Evolutionary conservation across 2,888 invertebrate species (phyloP).

Genomic region (Chymomyza amoena): DNA sequence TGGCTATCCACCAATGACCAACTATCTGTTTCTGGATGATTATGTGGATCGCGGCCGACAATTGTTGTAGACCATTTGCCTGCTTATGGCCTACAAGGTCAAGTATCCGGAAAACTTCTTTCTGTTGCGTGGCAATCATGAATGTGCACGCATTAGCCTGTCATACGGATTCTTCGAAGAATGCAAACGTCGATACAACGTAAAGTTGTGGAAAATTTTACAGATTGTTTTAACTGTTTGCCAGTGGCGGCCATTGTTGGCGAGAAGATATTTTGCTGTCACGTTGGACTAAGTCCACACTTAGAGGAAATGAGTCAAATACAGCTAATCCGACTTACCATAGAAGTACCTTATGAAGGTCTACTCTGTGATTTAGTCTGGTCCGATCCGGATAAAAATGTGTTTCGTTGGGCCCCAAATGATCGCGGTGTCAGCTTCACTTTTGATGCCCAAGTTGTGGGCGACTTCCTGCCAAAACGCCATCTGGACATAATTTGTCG

Average conservation of each 20-base stretch:
- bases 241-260: conserved; percentile 98
- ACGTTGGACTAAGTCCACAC: conserved; percentile 90
- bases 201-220: conserved; percentile 99
- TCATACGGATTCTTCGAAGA: conserved; percentile 97
- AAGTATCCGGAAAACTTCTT: conserved; percentile 99
- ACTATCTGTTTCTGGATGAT: conserved; percentile 97
- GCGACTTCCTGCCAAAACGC: conserved; percentile 86
- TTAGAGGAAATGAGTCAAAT: conserved; percentile 98
- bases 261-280: conserved; percentile 87
- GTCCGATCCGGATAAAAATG: conserved; percentile 97
- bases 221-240: conserved; percentile 98
- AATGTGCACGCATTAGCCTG: conserved; percentile 97
- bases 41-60: conserved; percentile 98
- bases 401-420: conserved; percentile 99
- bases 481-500: conserved; percentile 99
- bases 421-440: conserved; percentile 99
- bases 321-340: conserved; percentile 96
- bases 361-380: conserved; percentile 96
- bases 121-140: conserved; percentile 95
- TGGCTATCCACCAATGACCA: conserved; percentile 97
- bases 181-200: conserved; percentile 95
- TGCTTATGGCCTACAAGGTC: conserved; percentile 96
- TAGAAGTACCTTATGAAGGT: conserved; percentile 97
- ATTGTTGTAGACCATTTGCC: conserved; percentile 96
- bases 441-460: conserved; percentile 92